phyloP scores from a whole-genome alignment of 2,113 vertebrate species.

The Grallaria varia region DNA sequence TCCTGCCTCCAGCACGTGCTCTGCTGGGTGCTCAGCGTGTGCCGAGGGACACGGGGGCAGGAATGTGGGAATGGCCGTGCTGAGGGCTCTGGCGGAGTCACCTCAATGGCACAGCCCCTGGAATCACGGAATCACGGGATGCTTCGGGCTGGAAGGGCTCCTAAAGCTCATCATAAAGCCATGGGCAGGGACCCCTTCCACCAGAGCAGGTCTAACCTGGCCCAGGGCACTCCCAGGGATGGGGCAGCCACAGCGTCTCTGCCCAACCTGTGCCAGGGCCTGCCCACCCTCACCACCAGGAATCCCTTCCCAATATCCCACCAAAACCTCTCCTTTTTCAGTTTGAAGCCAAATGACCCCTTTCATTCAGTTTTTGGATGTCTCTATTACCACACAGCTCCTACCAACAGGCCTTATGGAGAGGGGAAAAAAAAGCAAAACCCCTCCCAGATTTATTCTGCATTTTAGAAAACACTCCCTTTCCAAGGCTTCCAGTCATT shows the following conservation, averaged over 20 bases:
- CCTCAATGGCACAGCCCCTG: neutral
- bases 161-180: neutral
- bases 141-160: neutral
- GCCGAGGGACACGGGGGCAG: neutral
- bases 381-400: neutral
- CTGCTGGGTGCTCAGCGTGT: neutral
- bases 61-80: neutral
- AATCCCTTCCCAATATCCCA: neutral
- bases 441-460: neutral
- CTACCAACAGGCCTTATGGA: neutral
- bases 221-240: neutral
- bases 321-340: neutral
- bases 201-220: accelerated
- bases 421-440: neutral
- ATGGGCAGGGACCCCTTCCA: neutral
- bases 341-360: neutral
- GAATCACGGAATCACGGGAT: neutral
- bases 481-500: neutral
- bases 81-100: neutral
- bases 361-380: neutral
- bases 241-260: neutral
- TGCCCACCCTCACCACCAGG: neutral
- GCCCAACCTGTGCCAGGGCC: neutral
- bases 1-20: neutral
- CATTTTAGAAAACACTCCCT: neutral